Conservation (phyloP, 1,140 invertebrate genomes). For the Leptopilina boulardi region DNA sequence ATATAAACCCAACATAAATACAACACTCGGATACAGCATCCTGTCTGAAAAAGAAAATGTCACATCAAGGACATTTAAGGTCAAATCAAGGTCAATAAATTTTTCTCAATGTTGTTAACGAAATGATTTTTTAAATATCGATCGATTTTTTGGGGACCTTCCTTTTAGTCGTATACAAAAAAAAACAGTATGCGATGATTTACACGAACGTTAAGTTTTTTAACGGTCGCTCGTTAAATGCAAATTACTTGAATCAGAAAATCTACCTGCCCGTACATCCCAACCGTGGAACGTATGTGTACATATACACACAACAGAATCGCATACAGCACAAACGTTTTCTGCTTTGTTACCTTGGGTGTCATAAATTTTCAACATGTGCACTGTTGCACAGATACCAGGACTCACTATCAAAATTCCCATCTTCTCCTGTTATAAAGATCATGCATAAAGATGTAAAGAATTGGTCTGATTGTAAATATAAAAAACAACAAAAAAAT, state of each 20-base stretch:
- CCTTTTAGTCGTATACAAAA: not conserved
- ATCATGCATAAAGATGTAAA: conserved; percentile 36
- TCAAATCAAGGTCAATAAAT: no score
- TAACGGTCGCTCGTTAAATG: conserved; percentile 52
- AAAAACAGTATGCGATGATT: conserved; percentile 42
- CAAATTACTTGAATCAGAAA: conserved; percentile 51
- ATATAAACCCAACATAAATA: no score
- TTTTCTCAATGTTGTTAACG: no score
- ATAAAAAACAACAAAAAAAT: conserved; percentile 6
- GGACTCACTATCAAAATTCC: conserved; percentile 36
- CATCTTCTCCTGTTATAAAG: conserved; percentile 39
- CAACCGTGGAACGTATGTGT: not conserved
- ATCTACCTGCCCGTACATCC: conserved; percentile 42
- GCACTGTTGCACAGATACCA: conserved; percentile 24
- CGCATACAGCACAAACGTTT: conserved; percentile 37
- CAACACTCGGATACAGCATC: no score
- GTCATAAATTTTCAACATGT: conserved; percentile 41
- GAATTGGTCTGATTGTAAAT: conserved; percentile 30
- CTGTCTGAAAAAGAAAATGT: no score
- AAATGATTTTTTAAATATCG: conserved; percentile 11
- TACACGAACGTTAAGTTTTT: conserved; percentile 46
- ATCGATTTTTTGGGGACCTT: conserved; percentile 16
- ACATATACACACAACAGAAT: not conserved
- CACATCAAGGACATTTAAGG: no score
- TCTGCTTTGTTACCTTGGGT: conserved; percentile 40